Conservation (phyloP, 2,888 invertebrate species). For the Eurytoma adleriae region DNA sequence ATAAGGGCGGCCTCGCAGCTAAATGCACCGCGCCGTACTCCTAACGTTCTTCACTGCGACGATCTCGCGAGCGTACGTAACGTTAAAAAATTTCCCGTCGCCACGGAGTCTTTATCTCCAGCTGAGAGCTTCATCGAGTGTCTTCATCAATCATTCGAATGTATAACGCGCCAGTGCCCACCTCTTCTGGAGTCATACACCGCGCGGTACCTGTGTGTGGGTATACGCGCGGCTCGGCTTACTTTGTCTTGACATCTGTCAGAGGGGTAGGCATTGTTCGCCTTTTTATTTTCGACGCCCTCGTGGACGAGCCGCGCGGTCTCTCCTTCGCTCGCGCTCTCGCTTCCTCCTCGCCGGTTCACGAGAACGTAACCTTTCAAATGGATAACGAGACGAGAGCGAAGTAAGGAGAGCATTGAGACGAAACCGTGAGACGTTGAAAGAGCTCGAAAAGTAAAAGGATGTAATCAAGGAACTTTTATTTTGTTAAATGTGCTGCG, state of each 20-base stretch:
- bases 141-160: constrained; percentile 74
- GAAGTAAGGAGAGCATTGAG: constrained; percentile 5
- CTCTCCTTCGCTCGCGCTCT: background rate
- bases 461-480: constrained; percentile 2
- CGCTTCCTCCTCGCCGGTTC: constrained; percentile 2
- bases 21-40: no score
- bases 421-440: constrained; percentile 17
- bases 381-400: constrained; percentile 15
- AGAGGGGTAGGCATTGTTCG: constrained; percentile 24
- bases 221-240: constrained; percentile 58
- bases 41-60: background rate
- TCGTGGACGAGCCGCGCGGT: background rate
- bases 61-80: constrained; percentile 43
- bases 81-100: constrained; percentile 51
- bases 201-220: constrained; percentile 32
- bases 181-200: constrained; percentile 1
- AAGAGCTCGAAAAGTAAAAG: background rate
- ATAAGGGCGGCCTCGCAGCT: constrained; percentile 1
- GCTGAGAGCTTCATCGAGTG: constrained; percentile 72
- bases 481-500: background rate
- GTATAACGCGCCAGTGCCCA: constrained; percentile 34
- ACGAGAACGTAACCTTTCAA: constrained; percentile 44
- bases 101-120: constrained; percentile 60
- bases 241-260: constrained; percentile 69
- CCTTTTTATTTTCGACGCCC: constrained; percentile 42